Conservation (phyloP, 2,888 invertebrate genomes). For the Dione juno region DNA sequence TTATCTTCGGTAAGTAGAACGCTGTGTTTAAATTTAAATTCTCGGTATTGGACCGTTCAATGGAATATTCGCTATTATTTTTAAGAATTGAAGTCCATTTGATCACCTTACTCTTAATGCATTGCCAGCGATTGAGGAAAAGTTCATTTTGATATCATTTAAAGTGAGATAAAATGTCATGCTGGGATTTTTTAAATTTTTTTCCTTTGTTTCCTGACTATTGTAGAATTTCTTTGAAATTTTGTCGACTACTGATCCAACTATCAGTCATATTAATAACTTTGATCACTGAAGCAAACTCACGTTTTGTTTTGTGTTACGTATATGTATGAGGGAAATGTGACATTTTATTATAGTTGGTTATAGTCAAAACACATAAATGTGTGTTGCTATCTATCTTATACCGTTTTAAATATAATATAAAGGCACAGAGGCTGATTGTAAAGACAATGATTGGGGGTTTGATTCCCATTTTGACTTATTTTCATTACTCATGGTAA, state of each 20-base stretch:
- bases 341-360: no score
- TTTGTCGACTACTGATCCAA: not conserved
- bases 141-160: not conserved
- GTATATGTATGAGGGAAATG: no score
- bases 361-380: no score
- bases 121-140: not conserved
- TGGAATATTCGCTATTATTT: not conserved
- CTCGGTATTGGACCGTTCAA: not conserved
- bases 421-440: not conserved
- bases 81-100: conserved; percentile 15
- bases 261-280: no score
- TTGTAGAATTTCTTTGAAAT: not conserved
- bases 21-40: conserved; percentile 1
- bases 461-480: not conserved
- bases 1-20: not conserved
- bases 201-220: not conserved
- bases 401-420: no score
- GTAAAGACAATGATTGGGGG: not conserved
- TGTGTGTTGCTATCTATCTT: no score
- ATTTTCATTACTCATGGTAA: no score
- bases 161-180: not conserved
- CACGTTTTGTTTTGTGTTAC: no score
- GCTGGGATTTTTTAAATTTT: not conserved
- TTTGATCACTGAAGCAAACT: no score
- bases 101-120: not conserved